phyloP scores from a whole-genome alignment of 2,888 invertebrate genomes.

The Agrochola litura region DNA sequence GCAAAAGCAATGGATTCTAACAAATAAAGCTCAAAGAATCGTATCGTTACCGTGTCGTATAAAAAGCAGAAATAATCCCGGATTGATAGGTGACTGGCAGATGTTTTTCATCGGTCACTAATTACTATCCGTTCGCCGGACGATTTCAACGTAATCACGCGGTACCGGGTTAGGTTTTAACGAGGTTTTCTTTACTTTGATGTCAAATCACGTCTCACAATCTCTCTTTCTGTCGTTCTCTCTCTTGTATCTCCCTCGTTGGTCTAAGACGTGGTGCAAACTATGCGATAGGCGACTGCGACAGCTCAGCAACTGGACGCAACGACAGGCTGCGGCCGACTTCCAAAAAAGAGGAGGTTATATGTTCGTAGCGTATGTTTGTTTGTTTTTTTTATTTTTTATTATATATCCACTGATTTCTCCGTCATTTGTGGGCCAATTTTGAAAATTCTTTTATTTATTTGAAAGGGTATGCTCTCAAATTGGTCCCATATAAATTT shows the following conservation, averaged over 20 bases:
- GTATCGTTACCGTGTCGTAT: constrained; percentile 48
- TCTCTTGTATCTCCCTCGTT: background rate
- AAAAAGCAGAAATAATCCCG: constrained; percentile 59
- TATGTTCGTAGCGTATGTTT: too few relatives aligned
- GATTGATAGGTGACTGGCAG: constrained; percentile 73
- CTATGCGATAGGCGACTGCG: too few relatives aligned
- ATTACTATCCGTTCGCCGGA: constrained; percentile 67
- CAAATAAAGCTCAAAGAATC: background rate
- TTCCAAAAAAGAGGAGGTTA: too few relatives aligned
- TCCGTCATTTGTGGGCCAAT: too few relatives aligned
- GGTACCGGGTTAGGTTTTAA: background rate
- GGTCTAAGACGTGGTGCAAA: too few relatives aligned
- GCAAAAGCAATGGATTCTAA: background rate
- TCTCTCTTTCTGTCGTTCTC: background rate
- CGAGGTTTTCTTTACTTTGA: constrained; percentile 14
- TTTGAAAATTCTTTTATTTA: too few relatives aligned
- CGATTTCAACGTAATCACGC: constrained; percentile 21
- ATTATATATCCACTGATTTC: too few relatives aligned
- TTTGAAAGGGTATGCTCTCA: too few relatives aligned
- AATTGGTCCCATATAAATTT: too few relatives aligned
- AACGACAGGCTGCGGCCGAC: too few relatives aligned
- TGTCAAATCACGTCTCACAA: background rate
- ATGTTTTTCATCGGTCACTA: constrained; percentile 78
- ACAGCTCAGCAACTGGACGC: too few relatives aligned
- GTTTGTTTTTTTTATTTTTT: too few relatives aligned